Percentiles rank a stretch among this genome's conserved stretches.
Evolutionary conservation across 2,797 vertebrate species (phyloP).

Genomic region (Morelia viridis): DNA sequence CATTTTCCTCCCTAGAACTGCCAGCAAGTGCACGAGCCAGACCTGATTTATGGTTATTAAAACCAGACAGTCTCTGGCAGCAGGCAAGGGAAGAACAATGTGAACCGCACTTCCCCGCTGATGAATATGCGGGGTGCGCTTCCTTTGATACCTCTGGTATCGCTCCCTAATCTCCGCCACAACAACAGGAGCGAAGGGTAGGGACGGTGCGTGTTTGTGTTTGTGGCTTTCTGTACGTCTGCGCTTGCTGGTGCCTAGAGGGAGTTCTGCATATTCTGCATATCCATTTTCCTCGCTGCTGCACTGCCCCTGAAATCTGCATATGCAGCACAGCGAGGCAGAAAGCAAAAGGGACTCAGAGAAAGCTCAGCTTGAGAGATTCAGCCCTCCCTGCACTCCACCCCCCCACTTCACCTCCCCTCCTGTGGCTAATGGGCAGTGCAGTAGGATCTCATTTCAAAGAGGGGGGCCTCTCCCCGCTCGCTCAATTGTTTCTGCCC

Average conservation of each 20-base stretch:
- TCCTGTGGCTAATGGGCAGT: background rate
- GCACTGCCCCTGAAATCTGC: conserved; percentile 6
- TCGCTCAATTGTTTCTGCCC: background rate
- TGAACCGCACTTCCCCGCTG: background rate
- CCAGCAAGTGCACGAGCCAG: conserved; percentile 1
- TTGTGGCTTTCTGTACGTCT: background rate
- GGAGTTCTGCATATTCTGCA: conserved; percentile 27
- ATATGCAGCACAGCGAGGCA: background rate
- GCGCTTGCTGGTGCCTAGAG: background rate
- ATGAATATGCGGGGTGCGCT: background rate
- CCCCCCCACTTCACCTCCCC: no score
- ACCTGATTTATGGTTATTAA: conserved; percentile 43
- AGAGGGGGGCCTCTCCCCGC: background rate
- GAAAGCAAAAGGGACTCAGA: background rate
- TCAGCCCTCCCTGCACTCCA: background rate
- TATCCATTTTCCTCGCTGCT: conserved; percentile 22
- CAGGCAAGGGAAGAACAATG: conserved; percentile 23
- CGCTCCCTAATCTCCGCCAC: background rate
- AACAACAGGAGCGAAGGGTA: background rate
- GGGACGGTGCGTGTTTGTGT: background rate
- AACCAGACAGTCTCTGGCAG: conserved; percentile 27
- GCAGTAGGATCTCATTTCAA: background rate
- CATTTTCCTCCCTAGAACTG: background rate
- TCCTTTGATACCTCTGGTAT: conserved; percentile 17
- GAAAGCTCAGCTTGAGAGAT: background rate